Evolutionary conservation across 2,797 vertebrate species (phyloP).

Genomic region (Squalus acanthias): DNA sequence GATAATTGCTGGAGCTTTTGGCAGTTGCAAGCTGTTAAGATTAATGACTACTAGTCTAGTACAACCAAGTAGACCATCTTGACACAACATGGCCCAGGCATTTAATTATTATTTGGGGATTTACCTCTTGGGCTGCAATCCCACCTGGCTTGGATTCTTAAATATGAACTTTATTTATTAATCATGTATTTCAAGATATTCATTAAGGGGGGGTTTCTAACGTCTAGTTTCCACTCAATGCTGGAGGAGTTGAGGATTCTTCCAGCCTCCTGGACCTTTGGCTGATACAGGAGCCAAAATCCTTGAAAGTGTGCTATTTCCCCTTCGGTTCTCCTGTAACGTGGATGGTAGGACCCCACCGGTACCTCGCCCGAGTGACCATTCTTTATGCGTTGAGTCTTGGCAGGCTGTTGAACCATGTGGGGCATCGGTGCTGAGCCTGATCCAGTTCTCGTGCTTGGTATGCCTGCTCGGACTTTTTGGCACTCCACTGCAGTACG

Average conservation of each 20-base stretch:
- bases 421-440: not conserved
- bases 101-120: slow-evolving; percentile 2
- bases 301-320: not conserved
- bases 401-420: not conserved
- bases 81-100: not conserved
- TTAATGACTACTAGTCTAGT: not conserved
- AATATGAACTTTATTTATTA: not conserved
- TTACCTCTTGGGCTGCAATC: not conserved
- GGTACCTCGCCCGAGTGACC: not conserved
- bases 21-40: not conserved
- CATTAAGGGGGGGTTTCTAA: not conserved
- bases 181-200: not conserved
- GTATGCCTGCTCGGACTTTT: not conserved
- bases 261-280: not conserved
- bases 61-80: not conserved
- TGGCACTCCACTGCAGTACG: not conserved
- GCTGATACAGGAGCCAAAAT: not conserved
- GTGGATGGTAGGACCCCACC: not conserved
- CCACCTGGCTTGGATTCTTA: not conserved
- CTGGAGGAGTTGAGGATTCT: not conserved
- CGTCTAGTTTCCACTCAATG: not conserved
- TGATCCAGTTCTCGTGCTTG: not conserved
- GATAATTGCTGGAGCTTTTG: not conserved
- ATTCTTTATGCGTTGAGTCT: not conserved
- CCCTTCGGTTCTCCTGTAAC: not conserved